A percentile compares a stretch with the other conserved stretches of the same genome.
These are phyloP conservation scores for Syncerus caffer DNA, from an alignment of 2,797 vertebrate species.

Conservation along the genomic window DNA sequence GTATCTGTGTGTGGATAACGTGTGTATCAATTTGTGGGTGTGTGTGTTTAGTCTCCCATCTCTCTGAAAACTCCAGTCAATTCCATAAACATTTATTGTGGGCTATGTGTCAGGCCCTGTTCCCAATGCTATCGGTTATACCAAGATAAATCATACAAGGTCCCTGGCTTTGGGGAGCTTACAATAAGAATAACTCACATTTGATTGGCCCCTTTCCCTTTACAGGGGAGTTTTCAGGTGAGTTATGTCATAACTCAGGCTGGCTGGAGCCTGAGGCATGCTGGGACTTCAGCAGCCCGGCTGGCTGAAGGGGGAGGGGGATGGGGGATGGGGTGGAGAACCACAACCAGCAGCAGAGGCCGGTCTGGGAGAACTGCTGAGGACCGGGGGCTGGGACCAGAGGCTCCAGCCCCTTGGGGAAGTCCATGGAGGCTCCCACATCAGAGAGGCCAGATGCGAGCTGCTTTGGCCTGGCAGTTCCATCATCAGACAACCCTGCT, in stretches of 20 bases:
- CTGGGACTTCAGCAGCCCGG: conserved; percentile 22
- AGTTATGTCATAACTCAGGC: conserved; percentile 61
- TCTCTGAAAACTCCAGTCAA: conserved; percentile 39
- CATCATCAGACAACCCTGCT: not conserved
- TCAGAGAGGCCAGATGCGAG: not conserved
- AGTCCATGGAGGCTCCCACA: not conserved
- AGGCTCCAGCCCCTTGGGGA: not conserved
- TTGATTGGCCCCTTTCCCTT: conserved; percentile 64
- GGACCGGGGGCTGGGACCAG: not conserved
- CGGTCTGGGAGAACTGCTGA: not conserved
- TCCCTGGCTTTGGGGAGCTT: conserved; percentile 61
- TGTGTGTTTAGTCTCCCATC: not conserved
- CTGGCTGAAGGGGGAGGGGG: not conserved
- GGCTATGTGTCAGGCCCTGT: not conserved
- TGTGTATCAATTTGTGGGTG: not conserved
- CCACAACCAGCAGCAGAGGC: not conserved
- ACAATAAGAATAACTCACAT: conserved; percentile 66
- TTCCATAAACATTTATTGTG: conserved; percentile 56
- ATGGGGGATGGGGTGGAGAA: not conserved
- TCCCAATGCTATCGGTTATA: conserved; percentile 57
- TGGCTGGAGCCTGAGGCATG: conserved; percentile 39
- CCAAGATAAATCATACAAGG: conserved; percentile 57
- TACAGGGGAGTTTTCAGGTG: conserved; percentile 52
- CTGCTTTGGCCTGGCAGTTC: not conserved
- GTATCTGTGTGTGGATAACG: not conserved